Base-by-base conservation (phyloP, 2,797 vertebrate species). In the Pterois miles region DNA sequence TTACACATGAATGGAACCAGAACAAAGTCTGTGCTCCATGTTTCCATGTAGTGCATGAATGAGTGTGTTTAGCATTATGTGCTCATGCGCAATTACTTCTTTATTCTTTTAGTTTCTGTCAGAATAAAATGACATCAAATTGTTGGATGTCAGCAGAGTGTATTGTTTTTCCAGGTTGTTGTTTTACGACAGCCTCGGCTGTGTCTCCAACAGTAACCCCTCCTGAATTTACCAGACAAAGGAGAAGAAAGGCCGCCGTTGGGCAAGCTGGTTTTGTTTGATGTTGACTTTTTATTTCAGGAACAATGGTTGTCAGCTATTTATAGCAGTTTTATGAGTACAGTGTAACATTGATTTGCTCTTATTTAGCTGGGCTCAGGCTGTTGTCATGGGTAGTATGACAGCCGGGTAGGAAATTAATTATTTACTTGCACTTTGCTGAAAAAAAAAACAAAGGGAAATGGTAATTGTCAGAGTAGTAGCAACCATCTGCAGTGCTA, bases 361-460 rank as follows among this genome's bases (percentile, higher is more conserved):
- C 4, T 18, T 5, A n/a, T 12, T 70, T 36, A 27, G n/a, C n/a
- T n/a, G 8, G 20, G 14, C 20, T 16, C 12, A 48, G 16, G 46
- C 20, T 74, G 63, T 56, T 14, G 10, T 48, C 16, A 60, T 40
- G 7, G 56, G 40, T 43, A 57, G 18, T 8, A 23, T 74, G 2
- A 33, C 33, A 50, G 56, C 29, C 48, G 46, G 3, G 20, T 3
- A 10, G 31, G 43, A 74, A 53, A 48, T 74, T 0, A 33, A 74
- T 48, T 34, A 57, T 43, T 75, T 58, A 29, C 14, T 7, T 40
- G 5, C 6, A 29, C 3, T 13, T 29, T 57, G 10, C 60, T 43
- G 7, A n/a, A 29, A 74, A 38, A 68, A 72, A 65, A 65, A 67
- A 18, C 14, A 70, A 60, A 59, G 57, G 8, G 34, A 56, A 13